Percentiles rank a stretch among this genome's conserved stretches.
Evolutionary conservation across 1,140 invertebrate genomes (phyloP).

Genomic region (Achatina immaculata): DNA sequence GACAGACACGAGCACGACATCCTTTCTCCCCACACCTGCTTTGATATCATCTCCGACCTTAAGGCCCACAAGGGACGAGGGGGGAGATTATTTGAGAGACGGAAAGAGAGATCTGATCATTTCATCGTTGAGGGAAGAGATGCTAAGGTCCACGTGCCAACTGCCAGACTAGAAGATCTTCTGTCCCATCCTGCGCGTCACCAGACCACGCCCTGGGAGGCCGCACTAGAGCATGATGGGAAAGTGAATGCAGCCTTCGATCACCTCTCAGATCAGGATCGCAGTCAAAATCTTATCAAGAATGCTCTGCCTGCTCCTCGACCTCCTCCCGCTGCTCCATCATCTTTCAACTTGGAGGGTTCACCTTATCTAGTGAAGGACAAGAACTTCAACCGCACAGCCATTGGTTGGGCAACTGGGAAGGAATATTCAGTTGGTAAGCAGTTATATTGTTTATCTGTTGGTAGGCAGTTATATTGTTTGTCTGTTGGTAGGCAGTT

Average conservation of each 20-base stretch:
- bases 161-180: slow-evolving; percentile 60
- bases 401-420: slow-evolving; percentile 50
- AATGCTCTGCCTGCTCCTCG: neutral
- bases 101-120: slow-evolving; percentile 86
- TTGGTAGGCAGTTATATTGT: no score
- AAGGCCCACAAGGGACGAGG: slow-evolving; percentile 71
- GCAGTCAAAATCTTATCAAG: neutral
- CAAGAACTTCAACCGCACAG: slow-evolving; percentile 57
- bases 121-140: slow-evolving; percentile 85
- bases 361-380: slow-evolving; percentile 42
- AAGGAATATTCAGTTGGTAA: slow-evolving; percentile 29
- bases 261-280: slow-evolving; percentile 38
- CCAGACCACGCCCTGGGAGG: slow-evolving; percentile 81
- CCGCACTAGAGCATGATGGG: slow-evolving; percentile 77
- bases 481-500: no score
- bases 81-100: slow-evolving; percentile 89
- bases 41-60: slow-evolving; percentile 56
- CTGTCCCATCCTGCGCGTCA: slow-evolving; percentile 72
- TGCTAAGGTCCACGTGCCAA: slow-evolving; percentile 49
- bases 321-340: slow-evolving; percentile 6
- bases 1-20: slow-evolving; percentile 52
- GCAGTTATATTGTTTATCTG: no score
- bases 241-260: slow-evolving; percentile 80
- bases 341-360: slow-evolving; percentile 36
- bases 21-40: slow-evolving; percentile 54